Base-by-base conservation (phyloP, 2,113 vertebrate species). In the Baryphthengus martii region DNA sequence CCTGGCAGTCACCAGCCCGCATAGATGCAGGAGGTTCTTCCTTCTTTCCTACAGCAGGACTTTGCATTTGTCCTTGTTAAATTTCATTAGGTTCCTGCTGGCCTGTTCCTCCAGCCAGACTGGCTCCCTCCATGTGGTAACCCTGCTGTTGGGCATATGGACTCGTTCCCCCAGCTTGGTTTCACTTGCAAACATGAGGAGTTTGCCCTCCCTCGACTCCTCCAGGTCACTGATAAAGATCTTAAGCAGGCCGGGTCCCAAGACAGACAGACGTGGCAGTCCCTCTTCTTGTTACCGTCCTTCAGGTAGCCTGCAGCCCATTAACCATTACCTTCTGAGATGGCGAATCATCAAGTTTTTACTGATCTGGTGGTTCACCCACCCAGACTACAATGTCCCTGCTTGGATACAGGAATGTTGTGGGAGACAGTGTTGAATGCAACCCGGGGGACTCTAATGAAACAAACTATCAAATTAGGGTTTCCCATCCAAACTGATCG, bases 101-200 rank as follows among this genome's bases (percentile, higher is more conserved):
- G 15, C 31, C 50, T 6, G 1, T 72, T 86, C 15, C 29, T 65
- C 15, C 53, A 59, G 49, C 17, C 66, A 42, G 35, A 40, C 52
- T 78, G 62, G 24, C 44, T 79, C 52, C 28, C 23, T 76, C n/a
- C 49, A 59, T 44, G 17, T 50, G 31, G 9, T 26, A 81, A 21
- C 18, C 37, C 37, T 59, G 25, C 37, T 33, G 19, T 4, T n/a
- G 62, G 53, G 24, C 1, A 0, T 4, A 10, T 13, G 37, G 17
- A 20, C 47, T 82, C 10, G 33, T 42, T 85, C 12, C 9, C 10
- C 9, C 23, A 39, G 56, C 52, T 61, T 40, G 44, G 6, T 52
- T 82, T 83, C 88, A 16, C 40, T 40, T 79, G 44, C 8, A 72
- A 29, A 4, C 2, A 3, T 23, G 17, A 47, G 11, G 6, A 66